Percentiles rank a stretch among this genome's conserved stretches.
Conservation (phyloP, 2,113 vertebrate species). For the Malaclemys terrapin region DNA sequence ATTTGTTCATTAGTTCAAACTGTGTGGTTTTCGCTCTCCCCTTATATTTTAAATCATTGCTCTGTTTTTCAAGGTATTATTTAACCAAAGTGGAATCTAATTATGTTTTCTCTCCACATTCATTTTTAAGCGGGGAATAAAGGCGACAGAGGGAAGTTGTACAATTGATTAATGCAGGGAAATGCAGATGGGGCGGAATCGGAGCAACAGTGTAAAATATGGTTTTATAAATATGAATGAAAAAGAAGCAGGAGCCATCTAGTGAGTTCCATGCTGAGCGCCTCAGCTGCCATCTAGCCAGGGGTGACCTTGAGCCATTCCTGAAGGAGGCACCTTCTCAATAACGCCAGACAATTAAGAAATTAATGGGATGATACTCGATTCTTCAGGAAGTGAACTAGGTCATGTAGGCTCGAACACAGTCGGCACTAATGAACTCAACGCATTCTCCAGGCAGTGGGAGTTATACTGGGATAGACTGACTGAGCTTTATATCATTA, state of each 20-base stretch:
- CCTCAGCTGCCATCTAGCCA: conserved; percentile 1
- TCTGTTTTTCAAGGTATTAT: conserved; percentile 70
- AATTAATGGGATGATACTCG: conserved; percentile 32
- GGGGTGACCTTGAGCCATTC: neutral
- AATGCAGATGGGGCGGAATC: conserved; percentile 59
- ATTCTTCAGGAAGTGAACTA: neutral
- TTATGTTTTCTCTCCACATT: conserved; percentile 74
- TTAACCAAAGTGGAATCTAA: conserved; percentile 77
- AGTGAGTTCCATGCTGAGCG: neutral
- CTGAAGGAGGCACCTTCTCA: conserved; percentile 17
- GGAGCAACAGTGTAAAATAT: neutral
- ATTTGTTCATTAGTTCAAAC: conserved; percentile 76
- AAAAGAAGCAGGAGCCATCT: neutral
- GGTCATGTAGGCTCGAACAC: neutral
- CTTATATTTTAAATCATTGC: conserved; percentile 62
- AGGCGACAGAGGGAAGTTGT: conserved; percentile 47
- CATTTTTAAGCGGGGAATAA: conserved; percentile 72
- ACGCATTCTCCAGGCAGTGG: fast-evolving
- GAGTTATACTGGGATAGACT: neutral
- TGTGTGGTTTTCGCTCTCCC: neutral
- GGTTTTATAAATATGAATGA: conserved; percentile 38
- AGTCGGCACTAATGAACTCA: neutral
- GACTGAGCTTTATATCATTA: neutral
- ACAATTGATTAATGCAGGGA: conserved; percentile 48
- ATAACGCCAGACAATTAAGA: conserved; percentile 15